A percentile compares a stretch with the other conserved stretches of the same genome.
Conservation (phyloP, 2,797 vertebrate genomes). For the Vultur gryphus region DNA sequence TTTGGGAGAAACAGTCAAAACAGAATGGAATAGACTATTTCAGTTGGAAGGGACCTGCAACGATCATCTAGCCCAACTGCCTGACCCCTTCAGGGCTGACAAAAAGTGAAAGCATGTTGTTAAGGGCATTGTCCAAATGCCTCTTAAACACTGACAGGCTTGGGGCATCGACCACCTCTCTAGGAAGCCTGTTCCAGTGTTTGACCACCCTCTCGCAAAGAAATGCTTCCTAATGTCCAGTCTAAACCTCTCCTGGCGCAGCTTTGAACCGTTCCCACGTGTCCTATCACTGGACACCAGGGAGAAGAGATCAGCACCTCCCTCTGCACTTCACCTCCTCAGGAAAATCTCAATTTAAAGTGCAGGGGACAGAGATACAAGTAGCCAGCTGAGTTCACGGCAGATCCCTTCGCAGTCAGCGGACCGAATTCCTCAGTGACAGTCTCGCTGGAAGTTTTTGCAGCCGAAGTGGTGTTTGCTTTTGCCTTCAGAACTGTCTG, state of each 20-base stretch:
- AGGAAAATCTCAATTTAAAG: background rate
- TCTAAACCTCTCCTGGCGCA: background rate
- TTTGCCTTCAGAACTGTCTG: background rate
- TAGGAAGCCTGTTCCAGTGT: background rate
- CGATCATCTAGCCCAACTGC: background rate
- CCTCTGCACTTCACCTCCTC: background rate
- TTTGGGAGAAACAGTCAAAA: background rate
- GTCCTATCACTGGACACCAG: background rate
- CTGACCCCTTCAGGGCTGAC: background rate
- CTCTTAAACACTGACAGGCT: background rate
- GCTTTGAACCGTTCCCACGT: background rate
- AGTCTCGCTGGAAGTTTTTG: background rate
- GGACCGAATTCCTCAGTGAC: background rate
- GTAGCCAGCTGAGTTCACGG: background rate
- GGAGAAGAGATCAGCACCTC: background rate
- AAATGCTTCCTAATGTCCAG: background rate
- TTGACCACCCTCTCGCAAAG: background rate
- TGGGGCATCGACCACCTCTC: background rate
- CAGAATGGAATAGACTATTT: background rate
- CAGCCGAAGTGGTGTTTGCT: background rate
- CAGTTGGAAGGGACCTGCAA: background rate
- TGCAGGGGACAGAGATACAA: background rate
- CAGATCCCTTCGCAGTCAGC: background rate
- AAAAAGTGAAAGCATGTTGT: background rate
- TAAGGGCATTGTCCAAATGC: background rate